Conservation (phyloP, 2,113 vertebrate genomes). For the Deroptyus accipitrinus region DNA sequence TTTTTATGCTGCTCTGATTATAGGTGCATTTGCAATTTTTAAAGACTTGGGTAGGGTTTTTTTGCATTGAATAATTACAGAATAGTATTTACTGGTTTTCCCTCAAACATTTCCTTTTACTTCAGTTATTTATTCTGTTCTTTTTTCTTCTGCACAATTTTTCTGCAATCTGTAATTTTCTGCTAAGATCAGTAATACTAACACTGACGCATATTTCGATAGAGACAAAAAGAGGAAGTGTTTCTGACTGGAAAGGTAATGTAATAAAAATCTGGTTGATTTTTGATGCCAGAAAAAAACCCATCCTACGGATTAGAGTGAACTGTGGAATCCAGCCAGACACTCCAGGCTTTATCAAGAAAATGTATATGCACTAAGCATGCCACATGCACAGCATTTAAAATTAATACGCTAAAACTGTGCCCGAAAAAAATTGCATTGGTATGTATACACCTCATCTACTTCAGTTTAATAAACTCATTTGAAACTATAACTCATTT, state of each 20-base stretch:
- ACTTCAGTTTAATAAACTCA: background rate
- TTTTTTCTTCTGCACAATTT: background rate
- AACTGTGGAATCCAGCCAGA: background rate
- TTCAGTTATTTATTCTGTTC: background rate
- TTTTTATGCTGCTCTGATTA: background rate
- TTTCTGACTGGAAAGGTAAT: background rate
- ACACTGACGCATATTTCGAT: background rate
- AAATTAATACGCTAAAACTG: background rate
- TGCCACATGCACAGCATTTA: background rate
- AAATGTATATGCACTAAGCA: background rate
- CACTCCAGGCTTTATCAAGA: background rate
- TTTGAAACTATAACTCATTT: background rate
- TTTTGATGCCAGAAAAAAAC: background rate
- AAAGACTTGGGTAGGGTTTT: background rate
- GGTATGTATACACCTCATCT: background rate
- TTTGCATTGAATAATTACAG: background rate
- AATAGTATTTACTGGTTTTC: background rate
- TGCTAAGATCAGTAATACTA: background rate
- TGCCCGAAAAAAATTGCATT: background rate
- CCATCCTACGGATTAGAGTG: background rate
- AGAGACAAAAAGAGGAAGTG: background rate
- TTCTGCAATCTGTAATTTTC: background rate
- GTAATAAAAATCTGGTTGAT: background rate
- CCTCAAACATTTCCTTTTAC: background rate
- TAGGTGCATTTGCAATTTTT: background rate